Conservation (phyloP, 2,113 vertebrate species). For the Protobothrops mucrosquamatus region DNA sequence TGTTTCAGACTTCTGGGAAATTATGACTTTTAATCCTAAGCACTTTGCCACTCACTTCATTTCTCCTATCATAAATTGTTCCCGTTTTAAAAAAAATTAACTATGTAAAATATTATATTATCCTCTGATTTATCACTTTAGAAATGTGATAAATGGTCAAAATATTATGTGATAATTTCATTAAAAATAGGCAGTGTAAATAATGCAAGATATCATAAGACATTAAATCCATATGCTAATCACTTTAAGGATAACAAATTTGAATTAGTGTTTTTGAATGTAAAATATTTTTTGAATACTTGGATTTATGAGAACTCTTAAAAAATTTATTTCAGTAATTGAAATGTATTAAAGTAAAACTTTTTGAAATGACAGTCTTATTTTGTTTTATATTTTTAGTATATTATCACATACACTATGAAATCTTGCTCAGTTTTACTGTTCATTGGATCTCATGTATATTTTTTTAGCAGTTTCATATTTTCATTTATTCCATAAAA, state of each 20-base stretch:
- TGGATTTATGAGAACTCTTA: slow-evolving; percentile 27
- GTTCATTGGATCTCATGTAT: not conserved
- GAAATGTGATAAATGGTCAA: not conserved
- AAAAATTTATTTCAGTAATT: not conserved
- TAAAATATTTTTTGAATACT: slow-evolving; percentile 2
- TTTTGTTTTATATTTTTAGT: not conserved
- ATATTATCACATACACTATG: not conserved
- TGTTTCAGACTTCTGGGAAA: not conserved
- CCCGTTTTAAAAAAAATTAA: not conserved
- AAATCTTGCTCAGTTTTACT: not conserved
- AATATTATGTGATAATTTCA: slow-evolving; percentile 15
- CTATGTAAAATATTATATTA: slow-evolving; percentile 12
- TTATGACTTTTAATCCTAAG: not conserved
- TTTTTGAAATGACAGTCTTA: not conserved
- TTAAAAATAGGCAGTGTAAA: not conserved
- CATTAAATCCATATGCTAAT: not conserved
- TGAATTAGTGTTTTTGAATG: slow-evolving; percentile 15
- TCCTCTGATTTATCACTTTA: not conserved
- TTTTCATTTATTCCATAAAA: not conserved
- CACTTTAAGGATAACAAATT: not conserved
- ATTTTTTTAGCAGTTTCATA: not conserved
- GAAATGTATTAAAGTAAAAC: not conserved
- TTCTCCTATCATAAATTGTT: not conserved
- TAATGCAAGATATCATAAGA: slow-evolving; percentile 13
- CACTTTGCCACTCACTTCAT: not conserved